A percentile compares a stretch with the other conserved stretches of the same genome.
These are phyloP conservation scores for Desmophyllum pertusum DNA, from an alignment of 92 coral and sea anemone genomes.

Conservation along the genomic window DNA sequence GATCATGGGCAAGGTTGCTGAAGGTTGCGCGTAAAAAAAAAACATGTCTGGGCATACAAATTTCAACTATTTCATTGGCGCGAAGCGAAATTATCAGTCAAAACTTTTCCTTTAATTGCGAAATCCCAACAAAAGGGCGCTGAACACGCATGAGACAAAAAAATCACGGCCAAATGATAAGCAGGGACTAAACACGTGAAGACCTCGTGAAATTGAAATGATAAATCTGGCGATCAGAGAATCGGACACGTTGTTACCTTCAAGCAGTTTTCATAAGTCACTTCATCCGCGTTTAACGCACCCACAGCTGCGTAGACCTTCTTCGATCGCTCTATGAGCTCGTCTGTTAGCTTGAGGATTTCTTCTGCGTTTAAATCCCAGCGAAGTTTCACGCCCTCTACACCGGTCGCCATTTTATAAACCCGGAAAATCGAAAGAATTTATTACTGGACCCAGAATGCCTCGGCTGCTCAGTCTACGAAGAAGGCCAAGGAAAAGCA, in stretches of 20 bases:
- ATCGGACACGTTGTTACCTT: constrained; percentile 61
- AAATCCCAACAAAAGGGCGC: constrained; percentile 6
- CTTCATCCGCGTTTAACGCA: constrained; percentile 78
- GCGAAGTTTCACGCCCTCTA: constrained; percentile 67
- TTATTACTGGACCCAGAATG: constrained; percentile 34
- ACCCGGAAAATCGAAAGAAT: neutral
- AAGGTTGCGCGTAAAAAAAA: too few species aligned
- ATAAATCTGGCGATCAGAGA: neutral
- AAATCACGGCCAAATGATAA: neutral
- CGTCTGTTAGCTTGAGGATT: constrained; percentile 77
- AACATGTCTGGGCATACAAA: neutral
- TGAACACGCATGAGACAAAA: neutral
- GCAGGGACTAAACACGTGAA: constrained; percentile 30
- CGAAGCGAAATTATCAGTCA: neutral
- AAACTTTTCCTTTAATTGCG: neutral
- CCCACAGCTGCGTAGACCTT: constrained; percentile 87
- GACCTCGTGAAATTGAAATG: constrained; percentile 15
- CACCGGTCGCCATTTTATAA: constrained; percentile 51
- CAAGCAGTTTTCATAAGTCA: constrained; percentile 79
- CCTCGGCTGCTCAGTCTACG: constrained; percentile 22
- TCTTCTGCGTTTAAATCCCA: constrained; percentile 90
- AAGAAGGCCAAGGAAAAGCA: neutral
- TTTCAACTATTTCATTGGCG: neutral
- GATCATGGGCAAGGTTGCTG: neutral
- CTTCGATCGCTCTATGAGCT: constrained; percentile 79